Conservation (phyloP, 2,113 vertebrate species). For the Camelus dromedarius region DNA sequence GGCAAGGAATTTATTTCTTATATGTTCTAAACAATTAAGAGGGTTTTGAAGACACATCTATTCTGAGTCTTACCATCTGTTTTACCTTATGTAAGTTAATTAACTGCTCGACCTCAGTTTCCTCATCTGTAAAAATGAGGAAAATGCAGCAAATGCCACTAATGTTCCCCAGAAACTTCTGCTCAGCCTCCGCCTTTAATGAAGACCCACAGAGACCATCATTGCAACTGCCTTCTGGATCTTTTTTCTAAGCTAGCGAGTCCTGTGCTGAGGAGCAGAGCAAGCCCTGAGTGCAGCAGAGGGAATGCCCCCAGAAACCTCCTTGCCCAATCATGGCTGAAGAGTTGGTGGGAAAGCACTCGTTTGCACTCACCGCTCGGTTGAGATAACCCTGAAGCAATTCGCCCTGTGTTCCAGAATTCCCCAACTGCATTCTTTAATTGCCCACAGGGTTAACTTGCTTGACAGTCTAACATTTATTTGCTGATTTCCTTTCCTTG, state of each 20-base stretch:
- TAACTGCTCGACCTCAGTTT: background rate
- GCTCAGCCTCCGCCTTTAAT: background rate
- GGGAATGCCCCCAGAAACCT: background rate
- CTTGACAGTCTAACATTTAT: background rate
- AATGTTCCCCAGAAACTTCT: fast-evolving
- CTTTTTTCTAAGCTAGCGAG: background rate
- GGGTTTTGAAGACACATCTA: background rate
- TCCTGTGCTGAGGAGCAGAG: background rate
- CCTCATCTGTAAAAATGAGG: background rate
- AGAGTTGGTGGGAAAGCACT: background rate
- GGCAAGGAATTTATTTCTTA: background rate
- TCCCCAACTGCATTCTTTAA: background rate
- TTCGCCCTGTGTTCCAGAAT: background rate
- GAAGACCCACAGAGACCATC: background rate
- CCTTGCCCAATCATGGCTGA: background rate
- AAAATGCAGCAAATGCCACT: background rate
- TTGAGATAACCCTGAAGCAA: background rate
- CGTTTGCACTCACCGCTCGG: background rate
- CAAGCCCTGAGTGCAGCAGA: fast-evolving
- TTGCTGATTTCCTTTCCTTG: background rate
- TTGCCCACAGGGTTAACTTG: background rate
- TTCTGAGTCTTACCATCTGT: background rate
- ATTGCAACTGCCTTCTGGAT: background rate
- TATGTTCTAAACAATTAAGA: background rate
- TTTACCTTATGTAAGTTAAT: background rate